Evolutionary conservation across 2,113 vertebrate species (phyloP).

Genomic region (Trichechus manatus): DNA sequence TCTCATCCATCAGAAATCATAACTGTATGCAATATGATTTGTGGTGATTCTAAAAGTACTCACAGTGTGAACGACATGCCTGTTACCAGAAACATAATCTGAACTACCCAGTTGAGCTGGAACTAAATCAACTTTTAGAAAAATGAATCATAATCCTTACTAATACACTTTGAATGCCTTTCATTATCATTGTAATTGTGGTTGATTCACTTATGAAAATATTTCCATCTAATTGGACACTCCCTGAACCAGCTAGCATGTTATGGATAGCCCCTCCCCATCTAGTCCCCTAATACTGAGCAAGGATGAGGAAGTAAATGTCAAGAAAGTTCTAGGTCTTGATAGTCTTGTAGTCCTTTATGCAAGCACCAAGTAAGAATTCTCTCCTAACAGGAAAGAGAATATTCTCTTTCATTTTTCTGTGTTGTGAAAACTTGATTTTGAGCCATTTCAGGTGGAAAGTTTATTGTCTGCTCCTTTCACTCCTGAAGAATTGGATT

Average conservation of each 20-base stretch:
- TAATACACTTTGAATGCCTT: conserved; percentile 38
- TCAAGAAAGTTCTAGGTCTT: neutral
- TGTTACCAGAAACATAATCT: conserved; percentile 48
- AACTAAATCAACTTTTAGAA: conserved; percentile 62
- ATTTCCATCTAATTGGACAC: conserved; percentile 30
- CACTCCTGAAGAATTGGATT: conserved; percentile 23
- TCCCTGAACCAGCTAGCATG: neutral
- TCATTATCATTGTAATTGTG: conserved; percentile 53
- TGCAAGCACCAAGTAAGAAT: conserved; percentile 1
- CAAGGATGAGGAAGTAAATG: neutral
- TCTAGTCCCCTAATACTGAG: neutral
- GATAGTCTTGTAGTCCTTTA: neutral
- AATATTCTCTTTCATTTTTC: conserved; percentile 6
- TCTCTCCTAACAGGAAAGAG: neutral
- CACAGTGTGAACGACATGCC: neutral
- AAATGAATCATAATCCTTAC: conserved; percentile 46
- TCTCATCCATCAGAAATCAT: neutral
- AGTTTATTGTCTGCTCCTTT: conserved; percentile 52
- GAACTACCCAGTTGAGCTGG: conserved; percentile 30
- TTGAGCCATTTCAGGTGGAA: neutral
- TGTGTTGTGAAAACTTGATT: conserved; percentile 30
- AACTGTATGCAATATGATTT: conserved; percentile 2
- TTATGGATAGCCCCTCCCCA: neutral
- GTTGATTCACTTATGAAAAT: conserved; percentile 46
- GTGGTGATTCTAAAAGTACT: conserved; percentile 22